These are phyloP conservation scores for Pipra filicauda DNA, from an alignment of 2,113 vertebrate species.

Conservation along the genomic window DNA sequence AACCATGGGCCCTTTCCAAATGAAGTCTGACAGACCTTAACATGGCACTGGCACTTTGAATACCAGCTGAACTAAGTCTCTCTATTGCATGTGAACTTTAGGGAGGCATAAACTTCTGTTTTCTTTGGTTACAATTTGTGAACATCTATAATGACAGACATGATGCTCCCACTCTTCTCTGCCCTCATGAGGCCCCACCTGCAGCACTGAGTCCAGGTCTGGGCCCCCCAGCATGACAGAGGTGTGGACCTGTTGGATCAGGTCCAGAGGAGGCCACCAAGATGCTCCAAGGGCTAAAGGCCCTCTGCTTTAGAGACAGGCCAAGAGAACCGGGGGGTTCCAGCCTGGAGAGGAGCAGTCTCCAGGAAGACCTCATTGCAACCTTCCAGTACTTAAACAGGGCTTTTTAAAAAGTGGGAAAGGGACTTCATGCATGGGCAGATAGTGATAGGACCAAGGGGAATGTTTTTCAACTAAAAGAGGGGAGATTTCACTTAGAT, in stretches of 20 bases:
- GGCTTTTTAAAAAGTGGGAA: not conserved
- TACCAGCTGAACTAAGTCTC: not conserved
- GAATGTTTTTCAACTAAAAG: not conserved
- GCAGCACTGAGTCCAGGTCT: not conserved
- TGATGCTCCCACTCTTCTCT: not conserved
- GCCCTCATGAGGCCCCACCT: not conserved
- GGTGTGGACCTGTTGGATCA: not conserved
- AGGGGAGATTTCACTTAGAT: not conserved
- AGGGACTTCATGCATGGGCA: not conserved
- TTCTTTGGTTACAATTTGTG: not conserved
- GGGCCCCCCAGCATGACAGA: not conserved
- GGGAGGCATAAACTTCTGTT: not conserved
- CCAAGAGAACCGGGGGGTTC: not conserved
- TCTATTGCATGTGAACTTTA: not conserved
- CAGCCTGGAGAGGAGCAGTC: not conserved
- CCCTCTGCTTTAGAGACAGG: not conserved
- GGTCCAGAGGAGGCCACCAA: not conserved
- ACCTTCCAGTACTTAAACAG: not conserved
- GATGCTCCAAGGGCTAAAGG: not conserved
- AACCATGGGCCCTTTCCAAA: not conserved
- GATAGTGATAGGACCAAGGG: too few relatives aligned
- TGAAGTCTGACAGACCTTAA: not conserved
- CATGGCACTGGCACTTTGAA: not conserved
- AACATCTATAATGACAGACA: not conserved
- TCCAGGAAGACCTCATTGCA: not conserved